These are phyloP conservation scores for Scomber japonicus DNA, from an alignment of 2,113 vertebrate genomes.

Conservation along the genomic window DNA sequence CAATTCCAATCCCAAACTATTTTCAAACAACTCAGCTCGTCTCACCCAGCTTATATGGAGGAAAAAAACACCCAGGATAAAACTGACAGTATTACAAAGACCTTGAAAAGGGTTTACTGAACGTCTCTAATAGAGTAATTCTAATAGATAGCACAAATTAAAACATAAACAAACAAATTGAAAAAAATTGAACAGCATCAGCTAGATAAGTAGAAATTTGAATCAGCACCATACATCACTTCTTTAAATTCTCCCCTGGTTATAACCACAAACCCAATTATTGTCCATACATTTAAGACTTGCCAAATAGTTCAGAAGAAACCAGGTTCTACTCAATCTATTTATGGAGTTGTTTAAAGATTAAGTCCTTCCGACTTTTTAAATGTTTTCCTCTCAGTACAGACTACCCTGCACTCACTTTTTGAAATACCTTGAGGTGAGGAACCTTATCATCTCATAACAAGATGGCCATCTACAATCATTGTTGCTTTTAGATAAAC, in stretches of 20 bases:
- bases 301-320: neutral
- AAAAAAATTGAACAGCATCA: neutral
- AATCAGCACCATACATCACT: neutral
- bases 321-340: neutral
- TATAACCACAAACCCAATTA: neutral
- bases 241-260: neutral
- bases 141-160: neutral
- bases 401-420: neutral
- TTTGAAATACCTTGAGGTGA: too few relatives aligned
- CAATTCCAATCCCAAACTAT: neutral
- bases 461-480: too few relatives aligned
- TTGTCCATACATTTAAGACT: neutral
- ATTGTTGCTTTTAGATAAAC: neutral
- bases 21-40: too few relatives aligned
- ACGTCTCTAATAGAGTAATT: neutral
- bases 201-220: neutral
- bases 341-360: constrained; percentile 4
- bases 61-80: neutral
- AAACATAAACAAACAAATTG: neutral
- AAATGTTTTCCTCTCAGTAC: neutral
- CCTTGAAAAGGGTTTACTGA: neutral
- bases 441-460: too few relatives aligned
- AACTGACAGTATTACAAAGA: neutral
- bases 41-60: neutral
- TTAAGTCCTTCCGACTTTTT: neutral